Evolutionary conservation across 2,113 vertebrate genomes (phyloP), one percentile per base, ranked within the genome.

Genomic region (Hyperoodon ampullatus): DNA sequence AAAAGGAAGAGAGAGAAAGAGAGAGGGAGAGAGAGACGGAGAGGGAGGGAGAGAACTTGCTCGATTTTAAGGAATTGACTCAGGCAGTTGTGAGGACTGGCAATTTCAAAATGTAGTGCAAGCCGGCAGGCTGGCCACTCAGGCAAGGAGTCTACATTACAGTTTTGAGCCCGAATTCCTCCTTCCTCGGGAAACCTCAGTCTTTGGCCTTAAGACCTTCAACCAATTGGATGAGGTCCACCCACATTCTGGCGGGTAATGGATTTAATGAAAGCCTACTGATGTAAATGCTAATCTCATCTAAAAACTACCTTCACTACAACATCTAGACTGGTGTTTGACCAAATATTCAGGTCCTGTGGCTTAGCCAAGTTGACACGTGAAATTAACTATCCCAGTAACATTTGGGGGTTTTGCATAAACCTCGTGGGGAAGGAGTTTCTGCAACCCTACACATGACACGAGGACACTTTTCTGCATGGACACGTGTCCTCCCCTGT

Each of bases 61-160:
- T 30, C n/a, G 63, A 95, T 93, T 89, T 96, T 47, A 74, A 97
- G 93, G 42, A 72, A 77, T 35, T 94, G 86, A 61, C 82, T 96
- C 33, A 28, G 39, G 21, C 53, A 55, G 8, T 93, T 88, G 71
- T 94, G 95, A 50, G 33, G 85, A 85, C 39, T 71, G 70, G 8
- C 60, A 82, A 55, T 53, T 95, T 91, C 47, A 70, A 55, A 15
- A 53, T 93, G 1, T 21, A 60, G 95, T 75, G 39, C 65, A 91
- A n/a, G 35, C 33, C 24, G n/a, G 74, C 63, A 50, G 80, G 23
- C 85, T 93, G 77, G 15, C 44, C 75, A 13, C n/a, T 8, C 53
- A 44, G 60, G 50, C 12, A 10, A 2, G 19, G 30, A 28, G 61
- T 84, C 85, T 70, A 1, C 44, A 65, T 42, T 86, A 58, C 14